These are phyloP conservation scores for Morinoia aosen DNA, from an alignment of 2,888 invertebrate species.

Conservation along the genomic window DNA sequence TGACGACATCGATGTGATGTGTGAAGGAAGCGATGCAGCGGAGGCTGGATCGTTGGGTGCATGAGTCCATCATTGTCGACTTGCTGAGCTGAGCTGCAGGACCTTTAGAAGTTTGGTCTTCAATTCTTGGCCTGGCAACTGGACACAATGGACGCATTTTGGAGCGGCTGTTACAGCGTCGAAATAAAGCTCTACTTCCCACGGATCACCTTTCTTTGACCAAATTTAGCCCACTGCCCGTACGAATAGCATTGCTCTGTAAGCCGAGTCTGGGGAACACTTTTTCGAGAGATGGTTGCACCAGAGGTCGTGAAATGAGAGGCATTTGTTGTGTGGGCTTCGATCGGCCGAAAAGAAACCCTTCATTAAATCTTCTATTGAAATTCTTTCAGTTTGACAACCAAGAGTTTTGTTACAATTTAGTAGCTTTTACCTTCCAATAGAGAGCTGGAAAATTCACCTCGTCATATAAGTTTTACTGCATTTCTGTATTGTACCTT, in stretches of 20 bases:
- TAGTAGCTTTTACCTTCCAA: not conserved
- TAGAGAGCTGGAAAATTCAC: not conserved
- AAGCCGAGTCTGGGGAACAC: not conserved
- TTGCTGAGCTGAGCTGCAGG: constrained; percentile 3
- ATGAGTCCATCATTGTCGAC: constrained; percentile 19
- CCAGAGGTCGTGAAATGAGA: constrained; percentile 28
- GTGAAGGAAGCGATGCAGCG: not conserved
- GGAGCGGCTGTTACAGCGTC: not conserved
- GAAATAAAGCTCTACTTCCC: constrained; percentile 22
- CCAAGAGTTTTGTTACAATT: constrained; percentile 12
- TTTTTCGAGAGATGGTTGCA: not conserved
- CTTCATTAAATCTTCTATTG: constrained; percentile 35
- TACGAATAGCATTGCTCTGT: constrained; percentile 30
- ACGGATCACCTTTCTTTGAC: constrained; percentile 37
- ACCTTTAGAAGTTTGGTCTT: constrained; percentile 17
- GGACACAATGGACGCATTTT: constrained; percentile 6
- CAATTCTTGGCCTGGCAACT: not conserved
- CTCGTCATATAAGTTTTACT: not conserved
- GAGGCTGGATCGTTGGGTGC: not conserved
- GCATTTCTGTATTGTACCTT: not conserved
- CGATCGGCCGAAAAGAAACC: not conserved
- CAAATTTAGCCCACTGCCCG: not conserved
- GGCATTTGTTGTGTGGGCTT: constrained; percentile 34
- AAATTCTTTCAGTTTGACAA: constrained; percentile 13
- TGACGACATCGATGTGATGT: not conserved